Base-by-base conservation (phyloP, 2,113 vertebrate species). In the Peromyscus maniculatus region DNA sequence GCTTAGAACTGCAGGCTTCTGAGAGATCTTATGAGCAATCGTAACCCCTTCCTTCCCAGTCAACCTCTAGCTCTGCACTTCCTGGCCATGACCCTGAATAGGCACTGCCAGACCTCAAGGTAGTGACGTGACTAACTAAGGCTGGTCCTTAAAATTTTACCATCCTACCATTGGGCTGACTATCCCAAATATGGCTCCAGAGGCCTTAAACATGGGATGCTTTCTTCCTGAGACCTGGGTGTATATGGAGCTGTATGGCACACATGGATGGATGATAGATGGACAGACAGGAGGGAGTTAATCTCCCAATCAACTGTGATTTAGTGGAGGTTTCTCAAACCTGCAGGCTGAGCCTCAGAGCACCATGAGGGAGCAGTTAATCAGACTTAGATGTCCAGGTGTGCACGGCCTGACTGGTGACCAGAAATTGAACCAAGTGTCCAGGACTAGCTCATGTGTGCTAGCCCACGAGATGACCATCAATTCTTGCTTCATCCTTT, bases 201-300 rank as follows among this genome's bases (percentile, higher is more conserved):
- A 55, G 55, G 28, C 66, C 28, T 67, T 90, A 79, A 77, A 72
- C 12, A 55, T 28, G 9, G 46, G 33, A 3, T 21, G 10, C 75
- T 11, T 87, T 96, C 12, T 90, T 36, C 59, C 28, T 10, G 36
- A 91, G 36, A 89, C 19, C 72, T 93, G 57, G 5, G 16, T 88
- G 57, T 31, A 39, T 46, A 33, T 16, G 43, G 55, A 87, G n/a
- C n/a, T 67, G 17, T 39, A 15, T 22, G 69, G 59, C 49, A 16
- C 43, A 75, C 26, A 62, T 0, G 2, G 28, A 15, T 86, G 66
- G 13, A 21, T 82, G 89, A 86, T 89, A 86, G 59, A 79, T 7
- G 62, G 95, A 24, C 28, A 16, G 92, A 31, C 62, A 97, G 91
- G 86, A 97, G 96, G 82, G 92, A 96, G 96, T 98, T 97, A 95